Percentiles rank a stretch among this genome's conserved stretches.
phyloP scores from a whole-genome alignment of 2,797 vertebrate species.

The Lophius americanus region DNA sequence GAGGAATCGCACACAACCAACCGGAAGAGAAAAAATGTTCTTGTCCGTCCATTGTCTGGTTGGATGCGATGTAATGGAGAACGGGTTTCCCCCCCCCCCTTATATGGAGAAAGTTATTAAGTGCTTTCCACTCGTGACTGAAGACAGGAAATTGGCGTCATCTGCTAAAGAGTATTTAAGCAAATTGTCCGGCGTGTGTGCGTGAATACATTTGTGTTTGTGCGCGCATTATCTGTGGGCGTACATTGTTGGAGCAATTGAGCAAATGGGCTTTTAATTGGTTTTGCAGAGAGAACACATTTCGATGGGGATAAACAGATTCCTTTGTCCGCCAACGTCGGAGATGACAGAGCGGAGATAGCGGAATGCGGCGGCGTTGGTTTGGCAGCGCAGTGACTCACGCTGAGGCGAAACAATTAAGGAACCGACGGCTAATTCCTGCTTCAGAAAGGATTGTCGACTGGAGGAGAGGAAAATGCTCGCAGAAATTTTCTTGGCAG shows the following conservation, averaged over 20 bases:
- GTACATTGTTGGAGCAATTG: conserved; percentile 49
- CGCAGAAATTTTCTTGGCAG: not conserved
- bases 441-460: conserved; percentile 18
- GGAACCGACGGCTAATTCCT: conserved; percentile 27
- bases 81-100: conserved; percentile 18
- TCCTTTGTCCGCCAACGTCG: conserved; percentile 50
- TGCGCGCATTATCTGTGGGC: conserved; percentile 24
- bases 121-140: conserved; percentile 28
- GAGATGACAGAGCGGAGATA: conserved; percentile 42
- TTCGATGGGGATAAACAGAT: conserved; percentile 57
- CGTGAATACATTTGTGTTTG: not conserved
- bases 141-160: conserved; percentile 40
- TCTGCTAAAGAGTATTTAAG: conserved; percentile 30
- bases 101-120: conserved; percentile 29
- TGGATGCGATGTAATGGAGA: not conserved
- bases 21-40: too few relatives aligned
- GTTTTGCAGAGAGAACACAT: conserved; percentile 57
- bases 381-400: conserved; percentile 28
- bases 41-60: too few relatives aligned
- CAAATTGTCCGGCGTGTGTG: conserved; percentile 31
- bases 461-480: conserved; percentile 2
- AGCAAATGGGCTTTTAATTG: conserved; percentile 64
- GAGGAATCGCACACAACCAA: too few relatives aligned
- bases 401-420: conserved; percentile 38
- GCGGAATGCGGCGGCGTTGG: conserved; percentile 30